These are phyloP conservation scores for Coranthus polyacanthus DNA, from an alignment of 2,797 vertebrate species.

Conservation along the genomic window DNA sequence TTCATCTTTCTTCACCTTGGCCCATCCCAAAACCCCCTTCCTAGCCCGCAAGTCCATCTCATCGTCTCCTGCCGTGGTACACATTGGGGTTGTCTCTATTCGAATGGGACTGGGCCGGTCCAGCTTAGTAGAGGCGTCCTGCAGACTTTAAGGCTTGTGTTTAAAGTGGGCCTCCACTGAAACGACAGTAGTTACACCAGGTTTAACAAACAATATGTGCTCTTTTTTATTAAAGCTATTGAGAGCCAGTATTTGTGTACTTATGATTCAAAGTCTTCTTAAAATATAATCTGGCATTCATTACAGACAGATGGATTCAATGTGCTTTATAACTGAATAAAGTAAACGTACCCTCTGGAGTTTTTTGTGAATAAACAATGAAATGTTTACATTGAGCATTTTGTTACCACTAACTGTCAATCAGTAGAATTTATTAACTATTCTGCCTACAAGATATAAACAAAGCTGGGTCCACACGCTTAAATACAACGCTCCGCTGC, in stretches of 20 bases:
- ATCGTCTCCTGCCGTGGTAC: slow-evolving; percentile 16
- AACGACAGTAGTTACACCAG: slow-evolving; percentile 37
- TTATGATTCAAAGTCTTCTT: no score
- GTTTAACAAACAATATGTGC: background rate
- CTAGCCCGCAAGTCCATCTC: background rate
- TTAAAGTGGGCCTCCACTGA: slow-evolving; percentile 98
- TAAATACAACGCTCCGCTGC: no score
- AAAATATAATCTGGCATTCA: no score
- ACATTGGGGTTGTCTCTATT: slow-evolving; percentile 50
- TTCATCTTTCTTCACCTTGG: background rate
- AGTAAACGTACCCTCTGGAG: no score
- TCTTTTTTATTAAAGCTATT: background rate
- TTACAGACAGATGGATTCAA: no score
- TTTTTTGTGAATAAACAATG: no score
- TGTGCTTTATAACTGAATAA: no score
- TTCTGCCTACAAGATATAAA: no score
- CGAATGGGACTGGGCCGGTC: slow-evolving; percentile 47
- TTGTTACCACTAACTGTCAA: no score
- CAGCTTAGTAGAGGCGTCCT: slow-evolving; percentile 38
- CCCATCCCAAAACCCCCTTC: background rate
- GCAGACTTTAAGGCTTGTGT: slow-evolving; percentile 92
- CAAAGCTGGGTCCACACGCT: no score
- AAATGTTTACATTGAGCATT: no score
- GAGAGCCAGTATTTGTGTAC: background rate
- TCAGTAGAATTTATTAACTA: no score